These are phyloP conservation scores for Hozukius guyotensis DNA, from an alignment of 2,797 vertebrate species.

Conservation along the genomic window DNA sequence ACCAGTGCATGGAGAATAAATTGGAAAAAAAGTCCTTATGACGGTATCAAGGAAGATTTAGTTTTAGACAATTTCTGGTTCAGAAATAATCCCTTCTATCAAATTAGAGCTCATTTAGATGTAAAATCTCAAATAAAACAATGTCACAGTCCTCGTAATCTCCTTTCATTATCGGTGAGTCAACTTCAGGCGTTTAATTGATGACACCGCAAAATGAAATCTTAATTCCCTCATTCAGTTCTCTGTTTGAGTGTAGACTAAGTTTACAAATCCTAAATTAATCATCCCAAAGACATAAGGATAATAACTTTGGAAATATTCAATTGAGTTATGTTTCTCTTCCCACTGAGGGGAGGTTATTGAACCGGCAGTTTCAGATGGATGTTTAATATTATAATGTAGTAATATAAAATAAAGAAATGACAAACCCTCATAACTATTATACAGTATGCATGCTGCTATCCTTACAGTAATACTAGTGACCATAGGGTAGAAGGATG, in stretches of 20 bases:
- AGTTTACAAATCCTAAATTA: neutral
- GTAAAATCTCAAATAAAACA: slow-evolving; percentile 3
- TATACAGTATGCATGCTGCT: neutral
- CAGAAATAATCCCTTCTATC: neutral
- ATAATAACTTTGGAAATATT: neutral
- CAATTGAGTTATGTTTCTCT: neutral
- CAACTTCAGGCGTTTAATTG: neutral
- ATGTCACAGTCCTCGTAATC: neutral
- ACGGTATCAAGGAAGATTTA: neutral
- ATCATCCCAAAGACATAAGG: neutral
- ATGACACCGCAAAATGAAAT: neutral
- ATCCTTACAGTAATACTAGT: neutral
- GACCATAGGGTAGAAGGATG: neutral
- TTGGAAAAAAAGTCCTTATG: neutral
- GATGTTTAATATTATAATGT: neutral
- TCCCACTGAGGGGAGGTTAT: neutral
- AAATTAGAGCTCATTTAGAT: slow-evolving; percentile 1
- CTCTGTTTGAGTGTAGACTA: neutral
- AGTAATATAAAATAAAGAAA: neutral
- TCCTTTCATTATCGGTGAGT: neutral
- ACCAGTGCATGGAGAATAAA: neutral
- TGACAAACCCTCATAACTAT: neutral
- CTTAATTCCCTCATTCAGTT: neutral
- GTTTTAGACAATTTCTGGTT: neutral
- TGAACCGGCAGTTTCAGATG: neutral